Conservation (phyloP, 2,888 invertebrate genomes). For the Scelioninae gen. 2 region DNA sequence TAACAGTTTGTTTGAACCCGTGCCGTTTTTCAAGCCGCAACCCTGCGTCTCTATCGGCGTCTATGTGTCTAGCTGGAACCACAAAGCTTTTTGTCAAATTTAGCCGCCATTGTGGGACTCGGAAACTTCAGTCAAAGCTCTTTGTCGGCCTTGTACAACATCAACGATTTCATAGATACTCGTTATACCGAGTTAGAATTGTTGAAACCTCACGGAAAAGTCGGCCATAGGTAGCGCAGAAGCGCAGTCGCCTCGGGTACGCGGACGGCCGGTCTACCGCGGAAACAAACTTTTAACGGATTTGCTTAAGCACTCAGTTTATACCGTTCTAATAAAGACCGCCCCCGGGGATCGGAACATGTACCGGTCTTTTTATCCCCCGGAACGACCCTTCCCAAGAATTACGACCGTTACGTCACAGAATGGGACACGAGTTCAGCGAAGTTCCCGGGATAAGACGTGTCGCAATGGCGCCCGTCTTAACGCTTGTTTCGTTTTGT, state of each 20-base stretch:
- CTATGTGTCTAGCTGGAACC: conserved; percentile 26
- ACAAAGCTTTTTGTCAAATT: conserved; percentile 52
- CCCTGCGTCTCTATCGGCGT: conserved; percentile 6
- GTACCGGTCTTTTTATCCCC: conserved; percentile 11
- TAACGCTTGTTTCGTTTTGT: conserved; percentile 9
- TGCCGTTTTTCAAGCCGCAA: conserved; percentile 13
- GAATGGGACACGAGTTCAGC: conserved; percentile 16
- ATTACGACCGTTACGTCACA: conserved; percentile 26
- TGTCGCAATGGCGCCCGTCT: background rate
- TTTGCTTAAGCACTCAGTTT: conserved; percentile 66
- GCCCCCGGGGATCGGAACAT: conserved; percentile 41
- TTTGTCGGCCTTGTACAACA: conserved; percentile 39
- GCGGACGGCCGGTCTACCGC: conserved; percentile 43
- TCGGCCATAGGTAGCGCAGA: conserved; percentile 32
- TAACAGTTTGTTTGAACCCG: conserved; percentile 12
- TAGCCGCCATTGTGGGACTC: conserved; percentile 35
- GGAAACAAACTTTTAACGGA: conserved; percentile 62
- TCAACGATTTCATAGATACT: conserved; percentile 55
- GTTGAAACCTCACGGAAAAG: conserved; percentile 55
- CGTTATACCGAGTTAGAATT: conserved; percentile 49
- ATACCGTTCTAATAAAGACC: conserved; percentile 61
- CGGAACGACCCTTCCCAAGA: conserved; percentile 25
- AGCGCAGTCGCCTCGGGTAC: conserved; percentile 33
- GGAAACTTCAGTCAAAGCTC: conserved; percentile 51
- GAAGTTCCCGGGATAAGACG: conserved; percentile 15